Evolutionary conservation across 2,797 vertebrate genomes (phyloP), one percentile per base, ranked within the genome.

Genomic region (Typhlichthys eigenmanni): DNA sequence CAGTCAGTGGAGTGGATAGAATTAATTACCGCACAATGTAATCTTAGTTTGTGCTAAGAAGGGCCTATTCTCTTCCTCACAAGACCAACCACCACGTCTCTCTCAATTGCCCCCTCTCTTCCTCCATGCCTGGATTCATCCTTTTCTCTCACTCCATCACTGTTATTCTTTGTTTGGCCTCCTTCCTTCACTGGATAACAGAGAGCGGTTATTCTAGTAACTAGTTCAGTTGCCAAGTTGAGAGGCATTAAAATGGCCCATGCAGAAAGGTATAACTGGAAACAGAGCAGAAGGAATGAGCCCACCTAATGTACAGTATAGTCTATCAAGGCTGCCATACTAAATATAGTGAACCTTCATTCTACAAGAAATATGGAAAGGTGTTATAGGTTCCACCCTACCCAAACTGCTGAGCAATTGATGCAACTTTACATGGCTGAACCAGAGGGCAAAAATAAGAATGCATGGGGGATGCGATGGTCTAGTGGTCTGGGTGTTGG

Each of bases 41-140:
- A 58, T 52, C 72, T 69, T 78, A 85, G 80, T 81, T 71, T 66
- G 43, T 69, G 56, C 16, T 17, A 55, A 79, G 70, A 74, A 77
- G 64, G 77, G 34, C 60, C 72, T 68, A 65, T 84, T 83, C 78
- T 85, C 58, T 57, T 68, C 66, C 2, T 65, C 60, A 71, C 62
- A 72, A 84, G 55, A 58, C 49, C 16, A n/a, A 11, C 66, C 76
- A 72, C 60, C 68, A 12, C n/a, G 67, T 63, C 67, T 51, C 55
- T 67, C 29, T 68, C 38, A 43, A 10, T 9, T 43, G 38, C 5
- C 43, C 45, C 60, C 17, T 63, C 4, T 72, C 53, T 75, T 47
- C 66, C 68, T 63, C 62, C 14, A 32, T 71, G 52, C 57, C 47
- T 16, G 47, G 47, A 14, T 14, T 14, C 54, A n/a, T 49, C 47